These are phyloP conservation scores for Excalfactoria chinensis DNA, from an alignment of 2,113 vertebrate genomes.

Conservation along the genomic window DNA sequence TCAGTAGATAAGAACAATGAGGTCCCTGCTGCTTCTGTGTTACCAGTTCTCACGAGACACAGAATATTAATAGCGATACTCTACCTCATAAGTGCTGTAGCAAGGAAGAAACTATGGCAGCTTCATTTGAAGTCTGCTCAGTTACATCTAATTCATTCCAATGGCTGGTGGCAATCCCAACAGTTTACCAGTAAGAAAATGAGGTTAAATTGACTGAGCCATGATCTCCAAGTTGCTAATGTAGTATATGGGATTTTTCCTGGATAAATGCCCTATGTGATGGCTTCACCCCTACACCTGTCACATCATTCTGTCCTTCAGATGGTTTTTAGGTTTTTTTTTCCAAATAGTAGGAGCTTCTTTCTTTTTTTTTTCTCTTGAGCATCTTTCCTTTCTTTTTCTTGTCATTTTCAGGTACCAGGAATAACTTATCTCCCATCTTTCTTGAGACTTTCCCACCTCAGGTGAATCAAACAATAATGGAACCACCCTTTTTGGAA, in stretches of 20 bases:
- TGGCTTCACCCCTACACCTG: not conserved
- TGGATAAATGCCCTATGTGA: not conserved
- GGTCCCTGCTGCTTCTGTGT: not conserved
- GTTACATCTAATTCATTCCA: not conserved
- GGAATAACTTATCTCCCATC: not conserved
- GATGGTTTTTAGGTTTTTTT: not conserved
- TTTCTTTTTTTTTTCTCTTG: not conserved
- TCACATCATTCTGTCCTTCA: not conserved
- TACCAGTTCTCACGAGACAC: not conserved
- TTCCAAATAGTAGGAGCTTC: not conserved
- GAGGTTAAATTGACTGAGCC: not conserved
- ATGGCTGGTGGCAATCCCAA: not conserved
- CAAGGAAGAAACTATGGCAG: not conserved
- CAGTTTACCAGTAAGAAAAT: not conserved
- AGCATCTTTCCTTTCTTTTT: not conserved
- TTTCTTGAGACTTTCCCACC: not conserved
- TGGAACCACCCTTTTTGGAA: not conserved
- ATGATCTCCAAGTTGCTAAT: not conserved
- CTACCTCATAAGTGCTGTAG: rapidly evolving
- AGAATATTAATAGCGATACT: not conserved
- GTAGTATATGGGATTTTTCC: not conserved
- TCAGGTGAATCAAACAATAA: not conserved
- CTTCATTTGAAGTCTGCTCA: not conserved
- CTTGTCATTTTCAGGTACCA: not conserved
- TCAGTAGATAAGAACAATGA: not conserved